Percentiles rank a stretch among this genome's conserved stretches.
Evolutionary conservation across 37 sponge, comb jelly and placozoan species (phyloP).

Genomic region (Bolinopsis microptera): DNA sequence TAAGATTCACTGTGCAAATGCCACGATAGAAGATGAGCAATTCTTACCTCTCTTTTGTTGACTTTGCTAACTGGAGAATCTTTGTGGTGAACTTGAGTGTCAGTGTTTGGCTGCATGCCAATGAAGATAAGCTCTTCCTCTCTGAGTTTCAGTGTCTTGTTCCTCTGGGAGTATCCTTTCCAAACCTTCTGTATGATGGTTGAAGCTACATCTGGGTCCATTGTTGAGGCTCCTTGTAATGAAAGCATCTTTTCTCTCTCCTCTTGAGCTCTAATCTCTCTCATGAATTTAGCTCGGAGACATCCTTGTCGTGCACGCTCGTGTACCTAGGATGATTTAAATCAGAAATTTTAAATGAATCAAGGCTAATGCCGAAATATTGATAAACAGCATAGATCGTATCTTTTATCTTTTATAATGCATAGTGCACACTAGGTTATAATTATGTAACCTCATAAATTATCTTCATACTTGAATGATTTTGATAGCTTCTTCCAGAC

Average conservation of each 20-base stretch:
- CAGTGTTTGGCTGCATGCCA: conserved; percentile 82
- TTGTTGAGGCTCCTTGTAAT: conserved; percentile 79
- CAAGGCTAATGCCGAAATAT: too few species aligned
- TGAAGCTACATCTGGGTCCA: conserved; percentile 82
- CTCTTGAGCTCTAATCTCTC: conserved; percentile 85
- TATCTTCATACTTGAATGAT: conserved; percentile 86
- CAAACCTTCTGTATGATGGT: conserved; percentile 92
- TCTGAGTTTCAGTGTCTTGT: conserved; percentile 77
- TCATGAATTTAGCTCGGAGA: conserved; percentile 90
- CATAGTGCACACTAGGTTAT: too few species aligned
- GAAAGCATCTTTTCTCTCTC: conserved; percentile 81
- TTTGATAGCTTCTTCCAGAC: conserved; percentile 85
- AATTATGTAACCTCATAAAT: too few species aligned
- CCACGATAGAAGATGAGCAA: too few species aligned
- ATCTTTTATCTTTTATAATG: too few species aligned
- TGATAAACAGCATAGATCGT: too few species aligned
- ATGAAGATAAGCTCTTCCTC: conserved; percentile 89
- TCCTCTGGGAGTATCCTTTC: conserved; percentile 91
- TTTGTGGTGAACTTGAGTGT: conserved; percentile 45
- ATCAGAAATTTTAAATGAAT: too few species aligned
- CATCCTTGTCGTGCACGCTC: conserved; percentile 97
- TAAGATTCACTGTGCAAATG: too few species aligned
- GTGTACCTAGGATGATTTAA: too few species aligned
- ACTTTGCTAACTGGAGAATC: conserved; percentile 59
- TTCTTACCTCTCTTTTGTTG: conserved; percentile 58